phyloP scores from a whole-genome alignment of 1,140 invertebrate species.

The Pollicipes pollicipes region DNA sequence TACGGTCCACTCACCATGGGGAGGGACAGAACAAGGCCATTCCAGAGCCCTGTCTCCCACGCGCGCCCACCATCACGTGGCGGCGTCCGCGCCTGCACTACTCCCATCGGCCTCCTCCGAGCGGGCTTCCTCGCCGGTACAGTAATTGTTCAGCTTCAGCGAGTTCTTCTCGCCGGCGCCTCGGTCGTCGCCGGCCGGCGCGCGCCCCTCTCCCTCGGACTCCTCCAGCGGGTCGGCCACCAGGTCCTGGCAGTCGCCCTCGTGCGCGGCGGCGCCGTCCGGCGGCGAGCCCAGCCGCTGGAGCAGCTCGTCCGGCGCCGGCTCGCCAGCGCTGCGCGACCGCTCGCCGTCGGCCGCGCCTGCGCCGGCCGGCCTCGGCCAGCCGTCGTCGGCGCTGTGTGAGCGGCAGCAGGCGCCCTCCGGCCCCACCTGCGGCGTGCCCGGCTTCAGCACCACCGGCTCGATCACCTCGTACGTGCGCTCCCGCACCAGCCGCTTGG shows the following conservation, averaged over 20 bases:
- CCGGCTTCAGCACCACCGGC: neutral
- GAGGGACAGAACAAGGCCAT: too few species aligned
- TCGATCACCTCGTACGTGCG: neutral
- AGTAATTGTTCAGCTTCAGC: neutral
- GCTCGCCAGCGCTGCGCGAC: neutral
- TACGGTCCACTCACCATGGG: too few species aligned
- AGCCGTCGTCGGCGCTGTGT: neutral
- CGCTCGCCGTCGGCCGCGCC: too few species aligned
- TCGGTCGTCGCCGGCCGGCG: neutral
- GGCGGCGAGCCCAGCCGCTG: too few species aligned
- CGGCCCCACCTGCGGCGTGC: neutral
- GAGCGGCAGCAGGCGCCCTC: neutral
- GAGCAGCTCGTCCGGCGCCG: too few species aligned
- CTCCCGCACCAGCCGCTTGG: neutral
- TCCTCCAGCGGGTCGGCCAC: neutral
- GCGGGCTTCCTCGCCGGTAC: neutral
- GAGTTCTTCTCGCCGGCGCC: neutral
- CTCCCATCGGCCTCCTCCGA: neutral
- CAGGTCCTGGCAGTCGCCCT: neutral
- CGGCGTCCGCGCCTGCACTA: too few species aligned
- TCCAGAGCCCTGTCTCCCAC: too few species aligned
- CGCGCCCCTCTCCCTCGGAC: neutral
- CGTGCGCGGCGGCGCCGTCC: neutral
- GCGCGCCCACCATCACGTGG: neutral
- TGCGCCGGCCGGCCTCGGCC: too few species aligned